Evolutionary conservation across 1,140 invertebrate genomes (phyloP), one percentile per base, ranked within the genome.

Genomic region (Hirudo medicinalis): DNA sequence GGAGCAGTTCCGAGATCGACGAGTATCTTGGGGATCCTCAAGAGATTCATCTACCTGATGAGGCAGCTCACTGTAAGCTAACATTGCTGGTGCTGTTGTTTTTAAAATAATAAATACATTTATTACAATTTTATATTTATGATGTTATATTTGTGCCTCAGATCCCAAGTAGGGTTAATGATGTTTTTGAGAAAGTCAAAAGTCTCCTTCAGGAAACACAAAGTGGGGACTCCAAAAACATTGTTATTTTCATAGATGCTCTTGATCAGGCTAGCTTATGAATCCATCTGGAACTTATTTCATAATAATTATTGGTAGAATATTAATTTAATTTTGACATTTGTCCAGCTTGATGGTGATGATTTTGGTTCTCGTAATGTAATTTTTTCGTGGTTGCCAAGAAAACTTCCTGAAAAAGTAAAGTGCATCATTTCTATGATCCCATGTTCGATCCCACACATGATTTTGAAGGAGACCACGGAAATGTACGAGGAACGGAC

Each of bases 1-100:
- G 73, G 73, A 22, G 73, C 73, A 17, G 73, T 74, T 20, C 73
- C 73, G 0, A 70, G 57, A 9, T 74, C 73, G 4, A 74, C 73
- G 13, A 66, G 67, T 19, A 70, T 74, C 2, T 54, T 74, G 17
- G 43, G 27, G 11, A 67, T 72, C 22, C 54, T 74, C 17, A 49
- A 54, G 53, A 32, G 73, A 32, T 43, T 74, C 40, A 40, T 74
- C 9, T 53, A 72, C 17, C 70, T 72, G 22, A 66, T 74, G 36
- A 27, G 36, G 0, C 49, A 49, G 13, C 63, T 32, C 63, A 27
- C 20, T 20, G 72, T 71, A 66, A 43, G 70, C 15, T 74, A 54
- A 25, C 19, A 5, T 19, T 70, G 57, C 29, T 22, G 22, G 6
- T 63, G 22, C 11, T 13, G 9, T 13, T 63, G 57, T 63, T 63